Evolutionary conservation across 1,140 invertebrate genomes (phyloP).

Genomic region (Adoxophyes honmai): DNA sequence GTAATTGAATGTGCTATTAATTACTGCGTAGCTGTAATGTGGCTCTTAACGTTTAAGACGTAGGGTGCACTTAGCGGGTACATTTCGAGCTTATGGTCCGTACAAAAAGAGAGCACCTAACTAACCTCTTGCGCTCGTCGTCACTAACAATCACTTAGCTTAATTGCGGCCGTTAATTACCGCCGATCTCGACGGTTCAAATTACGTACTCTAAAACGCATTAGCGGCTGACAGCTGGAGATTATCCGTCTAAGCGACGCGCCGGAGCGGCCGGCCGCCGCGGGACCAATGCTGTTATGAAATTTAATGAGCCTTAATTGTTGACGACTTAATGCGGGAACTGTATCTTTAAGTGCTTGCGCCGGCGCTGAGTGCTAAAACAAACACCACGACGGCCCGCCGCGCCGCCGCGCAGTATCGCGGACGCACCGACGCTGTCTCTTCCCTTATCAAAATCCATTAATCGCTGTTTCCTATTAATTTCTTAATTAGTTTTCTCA

Average conservation of each 20-base stretch:
- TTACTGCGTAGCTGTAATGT: not conserved
- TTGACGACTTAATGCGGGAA: constrained; percentile 73
- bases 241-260: constrained; percentile 71
- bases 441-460: no score
- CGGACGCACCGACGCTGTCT: no score
- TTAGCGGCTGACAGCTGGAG: constrained; percentile 74
- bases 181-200: constrained; percentile 73
- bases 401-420: no score
- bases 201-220: constrained; percentile 77
- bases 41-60: not conserved
- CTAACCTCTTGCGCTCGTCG: constrained; percentile 26
- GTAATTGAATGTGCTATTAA: not conserved
- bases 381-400: not conserved
- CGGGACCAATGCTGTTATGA: constrained; percentile 66
- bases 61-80: not conserved
- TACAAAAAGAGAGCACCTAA: not conserved
- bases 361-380: constrained; percentile 10
- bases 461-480: no score
- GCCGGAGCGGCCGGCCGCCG: constrained; percentile 43
- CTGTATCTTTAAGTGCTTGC: constrained; percentile 49
- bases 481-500: no score
- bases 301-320: constrained; percentile 75
- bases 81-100: not conserved
- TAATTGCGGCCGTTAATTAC: constrained; percentile 73
- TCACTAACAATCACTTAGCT: constrained; percentile 40